Percentiles rank a stretch among this genome's conserved stretches.
Conservation (phyloP, 1,140 invertebrate genomes). For the Lepidotrigona ventralis region DNA sequence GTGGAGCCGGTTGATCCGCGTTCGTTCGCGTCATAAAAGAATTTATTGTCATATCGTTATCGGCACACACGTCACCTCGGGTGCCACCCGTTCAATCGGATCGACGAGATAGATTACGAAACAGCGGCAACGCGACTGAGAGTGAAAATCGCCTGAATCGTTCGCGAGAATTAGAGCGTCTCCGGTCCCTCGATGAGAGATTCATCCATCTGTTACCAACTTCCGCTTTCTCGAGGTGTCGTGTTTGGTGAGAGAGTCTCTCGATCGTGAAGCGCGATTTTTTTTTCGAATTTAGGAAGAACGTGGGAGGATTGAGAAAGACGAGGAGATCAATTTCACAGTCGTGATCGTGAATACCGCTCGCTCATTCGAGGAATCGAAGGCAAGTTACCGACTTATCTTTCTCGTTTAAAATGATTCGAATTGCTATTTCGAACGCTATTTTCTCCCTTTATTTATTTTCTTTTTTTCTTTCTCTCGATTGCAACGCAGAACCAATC, state of each 20-base stretch:
- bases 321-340: too few species aligned
- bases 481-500: too few species aligned
- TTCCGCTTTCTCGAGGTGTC: not conserved
- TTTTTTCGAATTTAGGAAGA: not conserved
- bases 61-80: not conserved
- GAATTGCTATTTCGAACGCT: too few species aligned
- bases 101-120: conserved; percentile 8
- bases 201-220: not conserved
- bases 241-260: not conserved
- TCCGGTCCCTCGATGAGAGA: not conserved
- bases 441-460: too few species aligned
- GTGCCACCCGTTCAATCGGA: conserved; percentile 19
- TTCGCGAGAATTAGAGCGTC: not conserved
- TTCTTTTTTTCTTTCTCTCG: too few species aligned
- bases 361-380: too few species aligned
- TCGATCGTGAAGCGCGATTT: not conserved
- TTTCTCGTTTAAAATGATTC: too few species aligned
- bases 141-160: not conserved
- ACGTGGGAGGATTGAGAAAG: not conserved
- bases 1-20: not conserved
- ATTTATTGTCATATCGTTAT: conserved; percentile 44
- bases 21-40: conserved; percentile 14
- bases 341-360: too few species aligned
- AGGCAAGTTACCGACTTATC: too few species aligned
- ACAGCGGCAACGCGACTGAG: not conserved